These are phyloP conservation scores for Agonum fuliginosum DNA, from an alignment of 2,888 invertebrate genomes.

Conservation along the genomic window DNA sequence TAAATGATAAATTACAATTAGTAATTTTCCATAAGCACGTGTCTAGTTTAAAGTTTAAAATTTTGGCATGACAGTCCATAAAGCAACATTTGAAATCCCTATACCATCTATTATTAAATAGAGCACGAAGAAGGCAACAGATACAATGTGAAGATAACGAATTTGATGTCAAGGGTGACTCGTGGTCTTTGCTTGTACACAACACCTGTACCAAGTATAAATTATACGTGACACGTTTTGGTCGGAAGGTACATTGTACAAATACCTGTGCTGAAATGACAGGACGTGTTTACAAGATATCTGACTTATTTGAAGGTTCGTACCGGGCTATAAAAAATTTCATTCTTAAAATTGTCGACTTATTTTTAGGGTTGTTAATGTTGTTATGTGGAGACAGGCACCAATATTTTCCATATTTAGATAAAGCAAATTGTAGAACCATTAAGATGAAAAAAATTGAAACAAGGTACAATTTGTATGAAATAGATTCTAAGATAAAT, in stretches of 20 bases:
- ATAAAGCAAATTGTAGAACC: no score
- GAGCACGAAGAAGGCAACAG: slow-evolving; percentile 32
- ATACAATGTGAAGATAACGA: slow-evolving; percentile 26
- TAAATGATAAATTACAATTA: not conserved
- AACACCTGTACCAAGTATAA: slow-evolving; percentile 32
- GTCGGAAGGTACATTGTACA: slow-evolving; percentile 27
- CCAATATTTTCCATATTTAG: no score
- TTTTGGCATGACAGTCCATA: slow-evolving; percentile 34
- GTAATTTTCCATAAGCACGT: not conserved
- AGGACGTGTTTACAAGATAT: slow-evolving; percentile 16
- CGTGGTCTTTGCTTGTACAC: slow-evolving; percentile 11
- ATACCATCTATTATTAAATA: slow-evolving; percentile 42
- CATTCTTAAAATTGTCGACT: not conserved
- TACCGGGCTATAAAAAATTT: slow-evolving; percentile 1
- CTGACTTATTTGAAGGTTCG: slow-evolving; percentile 14
- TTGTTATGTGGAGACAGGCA: not conserved
- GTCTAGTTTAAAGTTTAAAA: not conserved
- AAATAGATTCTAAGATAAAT: no score
- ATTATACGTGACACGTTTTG: slow-evolving; percentile 21
- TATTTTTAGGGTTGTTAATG: slow-evolving; percentile 19
- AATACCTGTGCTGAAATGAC: slow-evolving; percentile 23
- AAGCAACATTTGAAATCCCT: not conserved
- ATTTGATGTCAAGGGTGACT: slow-evolving; percentile 41
- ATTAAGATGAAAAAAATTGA: no score
- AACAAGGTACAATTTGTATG: no score